Conservation (phyloP, 2,797 vertebrate species). For the Argentina silus region DNA sequence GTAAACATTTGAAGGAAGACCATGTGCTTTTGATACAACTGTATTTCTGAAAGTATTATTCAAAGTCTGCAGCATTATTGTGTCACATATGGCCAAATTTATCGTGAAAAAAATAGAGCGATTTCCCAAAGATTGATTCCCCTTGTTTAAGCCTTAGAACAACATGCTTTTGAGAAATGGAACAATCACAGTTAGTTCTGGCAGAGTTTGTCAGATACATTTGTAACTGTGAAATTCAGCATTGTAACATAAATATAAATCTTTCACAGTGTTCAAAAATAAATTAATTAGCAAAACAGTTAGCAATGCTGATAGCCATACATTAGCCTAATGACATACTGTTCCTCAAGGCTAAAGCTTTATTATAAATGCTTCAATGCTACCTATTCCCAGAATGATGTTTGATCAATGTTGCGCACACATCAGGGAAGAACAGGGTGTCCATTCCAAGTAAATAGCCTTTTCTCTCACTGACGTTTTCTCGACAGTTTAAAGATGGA, state of each 20-base stretch:
- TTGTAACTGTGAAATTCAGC: slow-evolving; percentile 7
- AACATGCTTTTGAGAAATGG: slow-evolving; percentile 31
- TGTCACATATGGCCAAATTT: slow-evolving; percentile 13
- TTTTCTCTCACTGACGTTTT: slow-evolving; percentile 38
- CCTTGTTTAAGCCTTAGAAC: slow-evolving; percentile 32
- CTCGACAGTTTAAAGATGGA: slow-evolving; percentile 38
- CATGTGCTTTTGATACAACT: slow-evolving; percentile 16
- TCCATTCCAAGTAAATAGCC: slow-evolving; percentile 48
- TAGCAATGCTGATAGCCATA: slow-evolving; percentile 10
- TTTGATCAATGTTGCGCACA: slow-evolving; percentile 27
- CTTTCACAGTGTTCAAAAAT: slow-evolving; percentile 12
- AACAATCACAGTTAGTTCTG: slow-evolving; percentile 26
- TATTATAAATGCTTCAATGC: slow-evolving; percentile 50
- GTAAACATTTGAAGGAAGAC: slow-evolving; percentile 26
- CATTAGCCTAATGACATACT: slow-evolving; percentile 28
- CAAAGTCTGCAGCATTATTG: background rate
- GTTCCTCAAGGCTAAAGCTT: slow-evolving; percentile 47
- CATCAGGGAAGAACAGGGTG: slow-evolving; percentile 40
- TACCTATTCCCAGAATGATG: slow-evolving; percentile 46
- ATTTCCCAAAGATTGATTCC: slow-evolving; percentile 53
- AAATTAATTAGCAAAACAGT: slow-evolving; percentile 10
- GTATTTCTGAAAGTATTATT: slow-evolving; percentile 7
- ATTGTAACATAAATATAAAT: slow-evolving; percentile 18
- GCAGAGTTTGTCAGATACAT: slow-evolving; percentile 11
- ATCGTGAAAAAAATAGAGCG: slow-evolving; percentile 28